Percentiles rank a stretch among this genome's conserved stretches.
phyloP scores from a whole-genome alignment of 2,888 invertebrate species.

The Brachyopa scutellaris region DNA sequence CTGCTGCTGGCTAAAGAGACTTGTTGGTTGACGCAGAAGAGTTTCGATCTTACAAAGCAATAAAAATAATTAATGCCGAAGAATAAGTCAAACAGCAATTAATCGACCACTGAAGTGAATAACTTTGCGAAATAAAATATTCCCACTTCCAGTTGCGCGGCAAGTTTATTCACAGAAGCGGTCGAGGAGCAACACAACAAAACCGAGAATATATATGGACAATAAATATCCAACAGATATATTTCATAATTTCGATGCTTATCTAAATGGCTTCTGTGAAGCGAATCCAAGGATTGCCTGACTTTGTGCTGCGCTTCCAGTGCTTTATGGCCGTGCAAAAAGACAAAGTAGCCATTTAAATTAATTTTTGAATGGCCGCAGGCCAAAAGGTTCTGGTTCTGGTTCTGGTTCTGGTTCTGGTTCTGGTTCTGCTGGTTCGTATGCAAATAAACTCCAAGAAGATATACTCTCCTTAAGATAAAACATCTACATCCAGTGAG shows the following conservation, averaged over 20 bases:
- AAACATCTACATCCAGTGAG: slow-evolving; percentile 48
- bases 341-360: slow-evolving; percentile 72
- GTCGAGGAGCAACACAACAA: slow-evolving; percentile 13
- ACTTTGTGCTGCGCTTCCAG: slow-evolving; percentile 24
- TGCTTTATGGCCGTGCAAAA: slow-evolving; percentile 64
- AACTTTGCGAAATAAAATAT: slow-evolving; percentile 24
- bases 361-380: slow-evolving; percentile 67
- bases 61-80: slow-evolving; percentile 1
- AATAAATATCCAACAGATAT: slow-evolving; percentile 66
- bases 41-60: too few relatives aligned
- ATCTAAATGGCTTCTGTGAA: slow-evolving; percentile 71
- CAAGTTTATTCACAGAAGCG: slow-evolving; percentile 1
- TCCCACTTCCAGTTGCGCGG: neutral
- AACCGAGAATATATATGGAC: slow-evolving; percentile 31
- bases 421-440: slow-evolving; percentile 20
- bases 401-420: too few relatives aligned
- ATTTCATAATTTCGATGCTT: slow-evolving; percentile 66
- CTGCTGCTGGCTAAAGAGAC: too few relatives aligned
- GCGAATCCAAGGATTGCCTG: slow-evolving; percentile 46
- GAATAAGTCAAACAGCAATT: neutral
- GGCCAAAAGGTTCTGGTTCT: slow-evolving; percentile 66
- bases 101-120: slow-evolving; percentile 1
- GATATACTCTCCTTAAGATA: slow-evolving; percentile 70
- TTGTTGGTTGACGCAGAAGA: too few relatives aligned
- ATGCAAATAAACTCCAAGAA: slow-evolving; percentile 68